phyloP scores from a whole-genome alignment of 1,140 invertebrate genomes.

The Bombus fervidus region DNA sequence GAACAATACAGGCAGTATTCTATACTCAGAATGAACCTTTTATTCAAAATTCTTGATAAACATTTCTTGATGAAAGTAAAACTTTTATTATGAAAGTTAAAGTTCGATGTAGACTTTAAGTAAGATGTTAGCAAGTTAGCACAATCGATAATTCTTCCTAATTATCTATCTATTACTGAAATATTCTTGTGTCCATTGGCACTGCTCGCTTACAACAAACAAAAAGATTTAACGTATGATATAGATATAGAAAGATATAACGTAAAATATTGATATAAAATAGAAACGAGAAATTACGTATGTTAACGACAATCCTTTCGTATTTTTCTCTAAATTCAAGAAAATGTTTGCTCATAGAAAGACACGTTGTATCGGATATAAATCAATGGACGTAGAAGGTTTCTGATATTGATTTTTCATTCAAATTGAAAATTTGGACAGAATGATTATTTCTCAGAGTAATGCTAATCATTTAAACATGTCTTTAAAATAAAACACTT shows the following conservation, averaged over 20 bases:
- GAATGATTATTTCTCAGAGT: background rate
- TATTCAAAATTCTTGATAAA: background rate
- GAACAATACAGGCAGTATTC: background rate
- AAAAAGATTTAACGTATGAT: background rate
- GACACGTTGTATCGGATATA: background rate
- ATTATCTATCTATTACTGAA: too few species aligned
- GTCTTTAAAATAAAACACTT: too few species aligned
- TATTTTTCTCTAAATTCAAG: background rate
- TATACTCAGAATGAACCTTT: background rate
- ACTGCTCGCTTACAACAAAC: background rate
- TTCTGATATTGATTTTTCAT: background rate
- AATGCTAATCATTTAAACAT: background rate
- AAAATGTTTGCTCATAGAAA: too few species aligned
- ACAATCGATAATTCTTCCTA: too few species aligned
- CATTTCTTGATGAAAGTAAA: background rate
- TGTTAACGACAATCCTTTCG: background rate
- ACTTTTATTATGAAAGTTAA: background rate
- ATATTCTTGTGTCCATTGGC: background rate
- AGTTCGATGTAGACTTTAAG: background rate
- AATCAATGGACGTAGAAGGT: too few species aligned
- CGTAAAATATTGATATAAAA: background rate
- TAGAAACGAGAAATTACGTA: background rate
- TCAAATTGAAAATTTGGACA: background rate
- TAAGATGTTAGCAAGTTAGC: background rate
- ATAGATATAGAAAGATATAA: background rate